Conservation (phyloP, 2,797 vertebrate genomes). For the Petrocephalus sullivani region DNA sequence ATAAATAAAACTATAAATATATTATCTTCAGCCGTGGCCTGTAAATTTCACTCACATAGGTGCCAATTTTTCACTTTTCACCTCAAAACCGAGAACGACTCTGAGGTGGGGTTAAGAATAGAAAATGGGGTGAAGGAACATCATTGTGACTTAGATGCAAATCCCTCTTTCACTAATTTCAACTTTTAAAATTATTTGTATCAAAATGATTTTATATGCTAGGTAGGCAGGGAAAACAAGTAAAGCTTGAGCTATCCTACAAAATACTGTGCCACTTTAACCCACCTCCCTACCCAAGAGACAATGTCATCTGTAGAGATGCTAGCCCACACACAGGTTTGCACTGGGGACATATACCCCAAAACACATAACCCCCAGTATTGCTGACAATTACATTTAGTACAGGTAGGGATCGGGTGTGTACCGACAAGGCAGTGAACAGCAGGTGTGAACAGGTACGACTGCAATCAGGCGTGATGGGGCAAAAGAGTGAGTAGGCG, state of each 20-base stretch:
- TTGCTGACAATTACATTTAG: not conserved
- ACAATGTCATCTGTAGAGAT: not conserved
- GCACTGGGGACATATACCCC: not conserved
- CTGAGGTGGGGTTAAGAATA: not conserved
- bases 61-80: conserved; percentile 3
- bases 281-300: not conserved
- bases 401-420: not conserved
- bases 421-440: not conserved
- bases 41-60: not conserved
- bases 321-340: not conserved
- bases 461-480: not conserved
- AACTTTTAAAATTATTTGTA: not conserved
- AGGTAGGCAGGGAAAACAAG: not conserved
- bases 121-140: not conserved
- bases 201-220: not conserved
- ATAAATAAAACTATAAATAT: conserved; percentile 10
- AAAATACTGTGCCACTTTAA: not conserved
- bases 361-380: not conserved
- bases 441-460: not conserved
- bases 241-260: not conserved
- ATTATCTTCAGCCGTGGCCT: not conserved
- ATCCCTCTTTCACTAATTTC: not conserved
- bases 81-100: not conserved
- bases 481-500: not conserved
- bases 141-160: not conserved